Percentiles rank a stretch among this genome's conserved stretches.
phyloP scores from a whole-genome alignment of 2,888 invertebrate species.

The Bibio marci region DNA sequence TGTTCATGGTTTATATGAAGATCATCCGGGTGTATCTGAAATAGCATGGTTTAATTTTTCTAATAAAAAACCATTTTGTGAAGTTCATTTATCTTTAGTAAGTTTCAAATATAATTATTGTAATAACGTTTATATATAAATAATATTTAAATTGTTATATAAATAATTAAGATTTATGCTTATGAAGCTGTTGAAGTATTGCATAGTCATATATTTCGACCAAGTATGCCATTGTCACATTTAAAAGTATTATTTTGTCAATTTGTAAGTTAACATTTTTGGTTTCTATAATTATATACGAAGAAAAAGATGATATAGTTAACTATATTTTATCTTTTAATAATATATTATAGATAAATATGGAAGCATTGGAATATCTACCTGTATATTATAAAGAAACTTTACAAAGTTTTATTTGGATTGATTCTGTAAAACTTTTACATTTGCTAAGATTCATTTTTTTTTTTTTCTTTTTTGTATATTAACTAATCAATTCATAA shows the following conservation, averaged over 20 bases:
- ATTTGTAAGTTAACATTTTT: slow-evolving; percentile 27
- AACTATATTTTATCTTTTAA: background rate
- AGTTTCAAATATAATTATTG: background rate
- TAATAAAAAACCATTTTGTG: slow-evolving; percentile 35
- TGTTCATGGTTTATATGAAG: slow-evolving; percentile 46
- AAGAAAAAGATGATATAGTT: background rate
- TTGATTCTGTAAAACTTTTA: slow-evolving; percentile 24
- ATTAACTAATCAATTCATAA: no score
- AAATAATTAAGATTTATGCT: no score
- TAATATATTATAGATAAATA: slow-evolving; percentile 19
- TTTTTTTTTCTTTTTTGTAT: slow-evolving; percentile 10
- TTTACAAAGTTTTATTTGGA: slow-evolving; percentile 26
- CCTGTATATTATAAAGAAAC: slow-evolving; percentile 23
- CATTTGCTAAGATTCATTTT: slow-evolving; percentile 2
- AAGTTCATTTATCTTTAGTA: slow-evolving; percentile 36
- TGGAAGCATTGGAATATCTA: slow-evolving; percentile 25
- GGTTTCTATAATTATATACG: background rate
- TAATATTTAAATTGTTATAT: no score
- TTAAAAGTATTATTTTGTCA: slow-evolving; percentile 58
- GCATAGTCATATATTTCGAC: slow-evolving; percentile 42
- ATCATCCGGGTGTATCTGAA: slow-evolving; percentile 44
- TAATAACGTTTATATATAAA: background rate
- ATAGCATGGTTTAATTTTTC: slow-evolving; percentile 42
- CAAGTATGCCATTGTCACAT: slow-evolving; percentile 54
- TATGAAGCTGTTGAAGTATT: slow-evolving; percentile 44